Evolutionary conservation across 2,113 vertebrate genomes (phyloP).

Genomic region (Chaetops frenatus): DNA sequence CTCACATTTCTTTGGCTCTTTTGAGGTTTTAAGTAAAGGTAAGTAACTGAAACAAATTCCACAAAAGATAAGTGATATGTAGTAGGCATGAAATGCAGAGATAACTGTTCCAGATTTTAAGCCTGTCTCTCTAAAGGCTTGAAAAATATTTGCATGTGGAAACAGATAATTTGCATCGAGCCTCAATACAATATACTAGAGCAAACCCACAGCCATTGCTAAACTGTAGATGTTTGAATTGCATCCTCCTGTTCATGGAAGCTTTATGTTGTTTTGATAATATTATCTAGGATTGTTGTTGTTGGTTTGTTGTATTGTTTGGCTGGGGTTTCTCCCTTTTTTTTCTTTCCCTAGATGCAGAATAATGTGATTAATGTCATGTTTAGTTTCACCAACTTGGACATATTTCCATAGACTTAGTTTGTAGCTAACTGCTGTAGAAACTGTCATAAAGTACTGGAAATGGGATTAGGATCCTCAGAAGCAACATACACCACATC

Average conservation of each 20-base stretch:
- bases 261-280: neutral
- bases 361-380: neutral
- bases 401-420: neutral
- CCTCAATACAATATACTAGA: neutral
- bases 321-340: fast-evolving
- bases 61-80: neutral
- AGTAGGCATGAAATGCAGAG: conserved; percentile 6
- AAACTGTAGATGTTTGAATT: neutral
- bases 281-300: neutral
- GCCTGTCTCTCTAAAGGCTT: neutral
- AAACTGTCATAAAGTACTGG: neutral
- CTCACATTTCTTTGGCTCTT: neutral
- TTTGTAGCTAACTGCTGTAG: neutral
- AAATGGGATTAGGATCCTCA: neutral
- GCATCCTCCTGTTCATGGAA: neutral
- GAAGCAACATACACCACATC: neutral
- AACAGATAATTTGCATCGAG: conserved; percentile 12
- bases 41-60: conserved; percentile 29
- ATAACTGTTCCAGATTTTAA: conserved; percentile 37
- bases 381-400: neutral
- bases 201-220: neutral
- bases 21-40: conserved; percentile 14
- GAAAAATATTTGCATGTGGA: conserved; percentile 4
- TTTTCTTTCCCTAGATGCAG: neutral
- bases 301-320: neutral